These are phyloP conservation scores for Anthopleura xanthogrammica DNA, from an alignment of 92 coral and sea anemone genomes.

Conservation along the genomic window DNA sequence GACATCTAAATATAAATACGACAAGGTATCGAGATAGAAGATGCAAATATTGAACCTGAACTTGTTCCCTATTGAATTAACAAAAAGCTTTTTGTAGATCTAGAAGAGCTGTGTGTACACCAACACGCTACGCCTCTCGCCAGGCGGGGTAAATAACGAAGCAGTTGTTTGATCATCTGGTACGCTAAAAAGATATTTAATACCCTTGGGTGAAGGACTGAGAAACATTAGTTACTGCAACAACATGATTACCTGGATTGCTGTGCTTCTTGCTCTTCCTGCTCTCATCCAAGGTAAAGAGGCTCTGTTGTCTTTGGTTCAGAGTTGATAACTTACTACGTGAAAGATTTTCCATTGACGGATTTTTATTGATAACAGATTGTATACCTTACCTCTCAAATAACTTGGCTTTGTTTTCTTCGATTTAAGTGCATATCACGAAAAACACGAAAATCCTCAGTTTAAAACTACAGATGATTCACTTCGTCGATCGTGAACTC, in stretches of 20 bases:
- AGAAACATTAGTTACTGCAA: background rate
- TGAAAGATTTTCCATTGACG: too few relatives aligned
- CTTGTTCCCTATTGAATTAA: background rate
- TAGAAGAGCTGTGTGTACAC: background rate
- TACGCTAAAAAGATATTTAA: background rate
- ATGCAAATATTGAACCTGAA: background rate
- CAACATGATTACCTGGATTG: background rate
- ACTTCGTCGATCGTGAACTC: too few relatives aligned
- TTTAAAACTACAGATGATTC: too few relatives aligned
- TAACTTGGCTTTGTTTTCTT: too few relatives aligned
- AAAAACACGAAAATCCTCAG: too few relatives aligned
- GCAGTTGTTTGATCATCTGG: background rate
- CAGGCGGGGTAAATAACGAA: background rate
- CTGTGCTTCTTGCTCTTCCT: background rate
- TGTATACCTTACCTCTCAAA: too few relatives aligned
- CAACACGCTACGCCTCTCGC: background rate
- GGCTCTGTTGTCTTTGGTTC: background rate
- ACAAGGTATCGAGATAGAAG: background rate
- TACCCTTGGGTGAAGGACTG: background rate
- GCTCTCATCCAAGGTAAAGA: conserved; percentile 1
- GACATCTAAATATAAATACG: background rate
- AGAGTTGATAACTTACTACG: background rate
- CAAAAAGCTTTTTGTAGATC: background rate
- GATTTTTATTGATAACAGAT: too few relatives aligned
- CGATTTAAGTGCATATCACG: too few relatives aligned